Conservation (phyloP, 2,113 vertebrate species). For the Phyllostomus hastatus region DNA sequence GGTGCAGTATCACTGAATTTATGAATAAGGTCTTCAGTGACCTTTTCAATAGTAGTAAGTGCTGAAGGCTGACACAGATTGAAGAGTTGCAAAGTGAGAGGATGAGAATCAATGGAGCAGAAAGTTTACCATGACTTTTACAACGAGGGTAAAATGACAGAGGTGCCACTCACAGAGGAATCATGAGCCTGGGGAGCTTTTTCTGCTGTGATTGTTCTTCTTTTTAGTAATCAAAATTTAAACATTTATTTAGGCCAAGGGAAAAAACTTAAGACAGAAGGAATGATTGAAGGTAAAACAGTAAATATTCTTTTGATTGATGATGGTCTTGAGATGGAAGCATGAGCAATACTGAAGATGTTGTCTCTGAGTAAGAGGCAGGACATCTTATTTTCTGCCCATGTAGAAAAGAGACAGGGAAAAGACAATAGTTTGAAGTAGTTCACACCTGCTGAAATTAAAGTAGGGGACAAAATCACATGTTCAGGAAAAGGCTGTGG, state of each 20-base stretch:
- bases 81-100: background rate
- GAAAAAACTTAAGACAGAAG: constrained; percentile 37
- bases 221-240: constrained; percentile 13
- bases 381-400: background rate
- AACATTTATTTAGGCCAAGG: background rate
- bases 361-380: background rate
- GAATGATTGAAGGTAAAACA: constrained; percentile 3
- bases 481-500: background rate
- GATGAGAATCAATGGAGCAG: background rate
- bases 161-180: background rate
- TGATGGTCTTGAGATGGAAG: constrained; percentile 14
- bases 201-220: background rate
- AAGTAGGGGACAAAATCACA: background rate
- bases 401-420: background rate
- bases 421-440: background rate
- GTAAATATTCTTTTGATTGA: constrained; percentile 40
- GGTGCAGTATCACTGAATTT: background rate
- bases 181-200: background rate
- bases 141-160: background rate
- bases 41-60: background rate
- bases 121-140: background rate
- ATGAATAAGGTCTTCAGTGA: background rate
- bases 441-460: background rate
- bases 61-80: background rate
- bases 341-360: background rate